These are phyloP conservation scores for Labroides dimidiatus DNA, from an alignment of 2,797 vertebrate species.

Conservation along the genomic window DNA sequence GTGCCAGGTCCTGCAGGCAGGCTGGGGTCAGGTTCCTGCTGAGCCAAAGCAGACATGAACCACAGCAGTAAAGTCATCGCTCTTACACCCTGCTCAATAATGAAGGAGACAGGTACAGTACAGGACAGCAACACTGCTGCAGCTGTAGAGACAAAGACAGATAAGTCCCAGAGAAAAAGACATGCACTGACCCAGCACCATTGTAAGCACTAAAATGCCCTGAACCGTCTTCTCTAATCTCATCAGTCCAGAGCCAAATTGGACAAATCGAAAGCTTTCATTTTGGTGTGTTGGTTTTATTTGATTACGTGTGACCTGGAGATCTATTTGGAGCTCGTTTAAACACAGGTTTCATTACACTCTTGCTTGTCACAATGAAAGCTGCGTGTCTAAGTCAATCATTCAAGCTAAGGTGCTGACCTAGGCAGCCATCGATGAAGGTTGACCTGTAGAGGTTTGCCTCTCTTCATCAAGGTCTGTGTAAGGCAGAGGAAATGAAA, in stretches of 20 bases:
- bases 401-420: constrained; percentile 19
- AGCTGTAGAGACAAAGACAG: constrained; percentile 23
- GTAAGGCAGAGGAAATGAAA: not conserved
- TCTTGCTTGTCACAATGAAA: constrained; percentile 34
- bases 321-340: constrained; percentile 37
- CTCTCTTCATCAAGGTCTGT: constrained; percentile 13
- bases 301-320: constrained; percentile 32
- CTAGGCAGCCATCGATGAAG: constrained; percentile 14
- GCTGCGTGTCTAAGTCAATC: constrained; percentile 24
- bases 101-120: constrained; percentile 50
- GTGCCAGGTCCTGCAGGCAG: constrained; percentile 28
- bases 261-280: constrained; percentile 12
- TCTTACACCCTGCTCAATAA: constrained; percentile 64
- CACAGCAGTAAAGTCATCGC: constrained; percentile 47
- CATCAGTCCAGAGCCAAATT: constrained; percentile 13
- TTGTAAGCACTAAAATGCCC: constrained; percentile 32
- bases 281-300: constrained; percentile 25
- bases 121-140: constrained; percentile 33
- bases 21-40: constrained; percentile 60
- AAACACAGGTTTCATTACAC: constrained; percentile 26
- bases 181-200: constrained; percentile 8
- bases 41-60: constrained; percentile 57
- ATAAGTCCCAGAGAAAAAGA: constrained; percentile 13
- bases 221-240: constrained; percentile 29
- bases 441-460: constrained; percentile 14